Evolutionary conservation across 2,113 vertebrate genomes (phyloP), one percentile per base, ranked within the genome.

Genomic region (Ondatra zibethicus): DNA sequence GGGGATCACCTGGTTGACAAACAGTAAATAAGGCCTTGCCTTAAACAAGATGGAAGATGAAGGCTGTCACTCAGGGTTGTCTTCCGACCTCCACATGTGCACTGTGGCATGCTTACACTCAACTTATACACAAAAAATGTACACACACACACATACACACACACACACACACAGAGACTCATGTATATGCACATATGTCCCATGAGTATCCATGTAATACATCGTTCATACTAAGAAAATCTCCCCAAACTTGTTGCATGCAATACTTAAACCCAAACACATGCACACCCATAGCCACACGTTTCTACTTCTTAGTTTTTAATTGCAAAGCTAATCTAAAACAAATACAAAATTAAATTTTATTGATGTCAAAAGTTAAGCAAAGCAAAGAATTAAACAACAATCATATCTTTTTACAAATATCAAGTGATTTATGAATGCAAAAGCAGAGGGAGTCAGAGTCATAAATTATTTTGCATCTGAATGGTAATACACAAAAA

Each of bases 391-490:
- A 82, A 95, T 78, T 84, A 97, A 75, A 36, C 36, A 90, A 92
- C 39, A 92, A 94, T 97, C 68, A 81, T 52, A 91, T 86, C 63
- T 45, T 91, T 42, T 96, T 88, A 72, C 45, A 96, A 96, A 95
- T 89, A 97, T 94, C 93, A 96, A 96, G 55, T 97, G 66, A 95
- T 93, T 96, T 94, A 92, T 78, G 91, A 61, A 76, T 92, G 50
- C 31, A 95, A 92, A 96, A 73, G 31, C 80, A 90, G 3, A 93
- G 50, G 52, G 78, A 97, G 58, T 96, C 92, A 55, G 5, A 96
- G 78, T 14, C 87, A 95, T 97, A 97, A 96, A 95, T 97, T 92
- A 89, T 90, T 96, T 94, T 94, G 87, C 82, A 92, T 92, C 50
- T 65, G 92, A 93, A 93, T 95, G 86, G 88, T 88, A 96, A 97